These are phyloP conservation scores for Eulemur rubriventer DNA, from an alignment of 2,797 vertebrate species.

Conservation along the genomic window DNA sequence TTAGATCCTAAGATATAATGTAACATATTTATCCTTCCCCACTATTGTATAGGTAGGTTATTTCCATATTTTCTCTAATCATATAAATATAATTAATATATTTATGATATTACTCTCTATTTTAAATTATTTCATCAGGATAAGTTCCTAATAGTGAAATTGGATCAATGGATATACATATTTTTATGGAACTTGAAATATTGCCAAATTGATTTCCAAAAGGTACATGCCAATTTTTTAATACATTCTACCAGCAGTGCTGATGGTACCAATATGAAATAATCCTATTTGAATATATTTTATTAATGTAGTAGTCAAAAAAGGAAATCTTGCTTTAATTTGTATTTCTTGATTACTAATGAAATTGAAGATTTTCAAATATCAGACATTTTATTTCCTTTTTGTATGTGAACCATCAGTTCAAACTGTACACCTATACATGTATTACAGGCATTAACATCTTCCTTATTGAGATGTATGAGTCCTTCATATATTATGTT, in stretches of 20 bases:
- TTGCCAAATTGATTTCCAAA: background rate
- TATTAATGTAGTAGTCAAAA: background rate
- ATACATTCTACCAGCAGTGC: background rate
- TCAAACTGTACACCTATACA: background rate
- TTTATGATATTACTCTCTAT: too few species aligned
- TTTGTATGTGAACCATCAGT: background rate
- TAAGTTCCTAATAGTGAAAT: background rate
- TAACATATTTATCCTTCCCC: too few species aligned
- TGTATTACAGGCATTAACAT: background rate
- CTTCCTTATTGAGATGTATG: background rate
- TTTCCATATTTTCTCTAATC: too few species aligned
- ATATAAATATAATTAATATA: too few species aligned
- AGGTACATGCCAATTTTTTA: background rate
- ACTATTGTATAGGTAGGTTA: too few species aligned
- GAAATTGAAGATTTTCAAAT: background rate
- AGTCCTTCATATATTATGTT: background rate
- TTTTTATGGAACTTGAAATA: slow-evolving; percentile 10
- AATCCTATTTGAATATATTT: background rate
- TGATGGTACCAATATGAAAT: background rate
- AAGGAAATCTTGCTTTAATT: background rate
- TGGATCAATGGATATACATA: background rate
- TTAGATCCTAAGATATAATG: too few species aligned
- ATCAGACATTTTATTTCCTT: background rate
- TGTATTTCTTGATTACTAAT: background rate
- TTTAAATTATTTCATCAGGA: too few species aligned